phyloP scores from a whole-genome alignment of 2,888 invertebrate species.

The Bugulina stolonifera region DNA sequence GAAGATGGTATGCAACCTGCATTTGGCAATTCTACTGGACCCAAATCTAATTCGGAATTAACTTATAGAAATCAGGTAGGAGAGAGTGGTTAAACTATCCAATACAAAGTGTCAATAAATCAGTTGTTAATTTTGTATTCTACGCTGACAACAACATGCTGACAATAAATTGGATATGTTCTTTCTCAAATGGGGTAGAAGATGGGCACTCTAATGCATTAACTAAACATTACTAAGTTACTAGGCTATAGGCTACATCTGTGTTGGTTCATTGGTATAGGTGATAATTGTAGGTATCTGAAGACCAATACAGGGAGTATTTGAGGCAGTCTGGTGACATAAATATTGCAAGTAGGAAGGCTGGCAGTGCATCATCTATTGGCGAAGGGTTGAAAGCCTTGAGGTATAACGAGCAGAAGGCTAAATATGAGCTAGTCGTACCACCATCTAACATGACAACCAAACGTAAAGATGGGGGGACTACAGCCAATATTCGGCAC shows the following conservation, averaged over 20 bases:
- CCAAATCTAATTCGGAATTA: neutral
- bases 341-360: neutral
- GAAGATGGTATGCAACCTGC: constrained; percentile 39
- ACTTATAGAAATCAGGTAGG: constrained; percentile 15
- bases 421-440: constrained; percentile 12
- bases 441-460: neutral
- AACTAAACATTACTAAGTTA: no score
- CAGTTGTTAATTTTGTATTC: no score
- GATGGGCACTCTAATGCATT: no score
- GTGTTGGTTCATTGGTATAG: no score
- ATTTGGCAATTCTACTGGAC: neutral
- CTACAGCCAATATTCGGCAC: neutral
- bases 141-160: no score
- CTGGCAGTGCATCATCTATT: neutral
- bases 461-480: neutral
- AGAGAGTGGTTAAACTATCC: neutral
- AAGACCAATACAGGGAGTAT: constrained; percentile 15
- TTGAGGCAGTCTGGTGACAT: constrained; percentile 8
- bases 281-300: constrained; percentile 19
- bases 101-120: no score
- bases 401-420: constrained; percentile 25
- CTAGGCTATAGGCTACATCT: no score
- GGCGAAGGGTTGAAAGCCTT: neutral
- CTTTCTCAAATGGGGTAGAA: no score
- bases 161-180: no score